Evolutionary conservation across 2,888 invertebrate species (phyloP), one percentile per base, ranked within the genome.

Genomic region (Rhagonycha lutea): DNA sequence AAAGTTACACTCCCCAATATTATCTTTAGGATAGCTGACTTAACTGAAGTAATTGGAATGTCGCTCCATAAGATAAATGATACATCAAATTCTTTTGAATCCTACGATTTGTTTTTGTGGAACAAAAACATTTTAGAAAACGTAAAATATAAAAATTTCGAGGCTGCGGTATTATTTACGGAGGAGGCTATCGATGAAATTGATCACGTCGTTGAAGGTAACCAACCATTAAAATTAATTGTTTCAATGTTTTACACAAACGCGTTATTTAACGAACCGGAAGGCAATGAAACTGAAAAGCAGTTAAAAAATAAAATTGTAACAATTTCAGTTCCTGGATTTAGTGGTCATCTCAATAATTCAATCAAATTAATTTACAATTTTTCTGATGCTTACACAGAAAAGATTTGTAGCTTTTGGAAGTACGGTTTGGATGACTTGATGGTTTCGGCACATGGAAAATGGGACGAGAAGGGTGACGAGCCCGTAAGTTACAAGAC

Each of bases 361-460:
- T 85, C 89, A 2, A 83, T 92, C 61, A 90, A 90, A 5, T 83
- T 92, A 10, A 81, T 91, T 87, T 90, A 78, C 87, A 89, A 86
- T 74, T 85, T 84, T 3, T 26, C 18, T 9, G 18, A 61, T 5
- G 61, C 14, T 14, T 47, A 70, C 14, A n/a, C 75, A 3, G 68
- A 61, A 9, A 69, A 71, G 18, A 85, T 89, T 10, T 91, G 91
- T 78, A 89, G 87, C 0, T 89, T 84, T 83, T 91, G 90, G 90
- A 83, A 89, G 60, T 90, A 90, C 81, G 77, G 83, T 0, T 84
- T 84, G 0, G n/a, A 87, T 85, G 11, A 87, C 88, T 73, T 91
- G 90, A 3, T 89, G 91, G 78, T 87, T 71, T 77, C 60, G 61
- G 80, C 69, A n/a, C 67, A 70, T n/a, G 80, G 80, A 1, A 69